These are phyloP conservation scores for Drosophila sp. DNA, from an alignment of 1,140 invertebrate genomes.

Conservation along the genomic window DNA sequence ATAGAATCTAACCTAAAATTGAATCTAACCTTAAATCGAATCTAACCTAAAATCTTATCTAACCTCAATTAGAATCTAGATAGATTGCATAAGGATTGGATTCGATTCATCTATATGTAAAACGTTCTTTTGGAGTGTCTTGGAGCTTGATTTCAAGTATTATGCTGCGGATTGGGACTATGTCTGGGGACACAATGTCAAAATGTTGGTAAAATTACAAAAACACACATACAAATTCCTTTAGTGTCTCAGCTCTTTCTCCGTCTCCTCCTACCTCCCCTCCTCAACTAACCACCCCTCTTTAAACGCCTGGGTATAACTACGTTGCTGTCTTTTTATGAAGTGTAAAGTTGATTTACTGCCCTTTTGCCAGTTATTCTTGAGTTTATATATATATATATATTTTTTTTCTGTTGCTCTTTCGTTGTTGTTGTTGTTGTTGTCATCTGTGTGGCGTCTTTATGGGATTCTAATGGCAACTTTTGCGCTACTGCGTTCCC, in stretches of 20 bases:
- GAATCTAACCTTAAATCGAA: too few species aligned
- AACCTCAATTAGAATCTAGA: too few species aligned
- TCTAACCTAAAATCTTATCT: too few species aligned
- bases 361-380: constrained; percentile 21
- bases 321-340: neutral
- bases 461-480: constrained; percentile 15
- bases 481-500: neutral
- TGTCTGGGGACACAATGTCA: too few species aligned
- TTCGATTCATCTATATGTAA: too few species aligned
- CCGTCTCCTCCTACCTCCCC: neutral
- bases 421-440: neutral
- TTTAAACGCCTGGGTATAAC: neutral
- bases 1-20: too few species aligned
- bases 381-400: constrained; percentile 12
- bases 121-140: too few species aligned
- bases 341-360: constrained; percentile 39
- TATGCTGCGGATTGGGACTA: too few species aligned
- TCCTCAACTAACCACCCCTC: neutral
- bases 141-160: too few species aligned
- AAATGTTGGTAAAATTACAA: too few species aligned
- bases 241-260: neutral
- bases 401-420: neutral
- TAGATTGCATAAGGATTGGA: too few species aligned
- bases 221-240: neutral
- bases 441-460: constrained; percentile 14